phyloP scores from a whole-genome alignment of 1,140 invertebrate genomes.

The Leptinotarsa lineolata region DNA sequence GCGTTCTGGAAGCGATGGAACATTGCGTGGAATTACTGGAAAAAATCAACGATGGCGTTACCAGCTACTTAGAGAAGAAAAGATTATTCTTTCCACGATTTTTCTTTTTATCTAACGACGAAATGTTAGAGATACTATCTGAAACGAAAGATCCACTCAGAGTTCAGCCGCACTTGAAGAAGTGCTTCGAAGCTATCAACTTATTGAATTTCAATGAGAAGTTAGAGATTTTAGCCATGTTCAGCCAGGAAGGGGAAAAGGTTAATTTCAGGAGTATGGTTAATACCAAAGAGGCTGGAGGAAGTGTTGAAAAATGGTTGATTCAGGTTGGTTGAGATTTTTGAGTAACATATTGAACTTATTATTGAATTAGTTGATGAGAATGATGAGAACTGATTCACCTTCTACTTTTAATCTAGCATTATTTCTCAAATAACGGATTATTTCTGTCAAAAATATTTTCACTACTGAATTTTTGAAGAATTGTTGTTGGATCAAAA shows the following conservation, averaged over 20 bases:
- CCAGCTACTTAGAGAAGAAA: slow-evolving; percentile 91
- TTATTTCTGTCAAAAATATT: too few relatives aligned
- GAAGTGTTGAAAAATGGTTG: slow-evolving; percentile 93
- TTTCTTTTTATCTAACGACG: slow-evolving; percentile 94
- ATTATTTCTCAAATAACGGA: too few relatives aligned
- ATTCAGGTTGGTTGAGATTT: slow-evolving; percentile 64
- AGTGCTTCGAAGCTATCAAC: slow-evolving; percentile 86
- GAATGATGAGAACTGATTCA: too few relatives aligned
- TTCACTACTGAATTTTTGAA: too few relatives aligned
- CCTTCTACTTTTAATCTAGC: too few relatives aligned
- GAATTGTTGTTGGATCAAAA: too few relatives aligned
- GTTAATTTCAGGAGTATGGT: slow-evolving; percentile 73
- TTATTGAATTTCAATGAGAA: slow-evolving; percentile 73
- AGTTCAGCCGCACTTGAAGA: slow-evolving; percentile 90
- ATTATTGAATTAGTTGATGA: too few relatives aligned
- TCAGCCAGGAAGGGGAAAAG: slow-evolving; percentile 82
- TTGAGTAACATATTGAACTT: background rate
- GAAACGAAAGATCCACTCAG: slow-evolving; percentile 87
- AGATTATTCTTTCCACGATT: slow-evolving; percentile 89
- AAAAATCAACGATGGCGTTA: slow-evolving; percentile 83
- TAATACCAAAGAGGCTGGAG: slow-evolving; percentile 77
- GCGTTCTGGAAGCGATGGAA: slow-evolving; percentile 75
- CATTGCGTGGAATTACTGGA: slow-evolving; percentile 77
- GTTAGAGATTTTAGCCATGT: slow-evolving; percentile 84
- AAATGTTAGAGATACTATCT: slow-evolving; percentile 92